phyloP scores from a whole-genome alignment of 2,797 vertebrate species.

The Rhynchotus rufescens region DNA sequence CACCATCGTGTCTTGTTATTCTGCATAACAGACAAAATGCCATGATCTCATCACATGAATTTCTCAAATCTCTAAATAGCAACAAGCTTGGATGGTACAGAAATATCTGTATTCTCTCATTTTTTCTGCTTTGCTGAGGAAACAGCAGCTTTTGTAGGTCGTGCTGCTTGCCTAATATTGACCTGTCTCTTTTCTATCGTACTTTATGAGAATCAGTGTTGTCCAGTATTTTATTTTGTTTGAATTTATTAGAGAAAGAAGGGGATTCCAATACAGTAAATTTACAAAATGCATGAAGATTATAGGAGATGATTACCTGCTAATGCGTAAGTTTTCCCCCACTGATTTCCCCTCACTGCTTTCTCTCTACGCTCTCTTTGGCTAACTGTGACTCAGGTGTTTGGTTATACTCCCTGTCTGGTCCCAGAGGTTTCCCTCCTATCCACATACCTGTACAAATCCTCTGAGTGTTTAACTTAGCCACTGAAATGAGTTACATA shows the following conservation, averaged over 20 bases:
- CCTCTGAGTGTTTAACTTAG: not conserved
- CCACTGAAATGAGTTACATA: not conserved
- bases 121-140: not conserved
- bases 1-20: not conserved
- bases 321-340: not conserved
- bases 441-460: not conserved
- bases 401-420: not conserved
- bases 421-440: not conserved
- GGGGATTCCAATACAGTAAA: not conserved
- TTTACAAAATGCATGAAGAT: not conserved
- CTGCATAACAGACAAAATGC: not conserved
- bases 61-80: not conserved
- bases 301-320: not conserved
- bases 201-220: not conserved
- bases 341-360: not conserved
- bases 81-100: too few species aligned
- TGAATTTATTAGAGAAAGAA: not conserved
- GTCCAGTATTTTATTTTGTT: not conserved
- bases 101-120: not conserved
- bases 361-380: not conserved
- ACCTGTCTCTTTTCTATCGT: not conserved
- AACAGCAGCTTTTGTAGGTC: not conserved
- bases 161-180: not conserved
- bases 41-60: not conserved
- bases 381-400: not conserved